Evolutionary conservation across 2,888 invertebrate species (phyloP).

Genomic region (Ellobium chinense): DNA sequence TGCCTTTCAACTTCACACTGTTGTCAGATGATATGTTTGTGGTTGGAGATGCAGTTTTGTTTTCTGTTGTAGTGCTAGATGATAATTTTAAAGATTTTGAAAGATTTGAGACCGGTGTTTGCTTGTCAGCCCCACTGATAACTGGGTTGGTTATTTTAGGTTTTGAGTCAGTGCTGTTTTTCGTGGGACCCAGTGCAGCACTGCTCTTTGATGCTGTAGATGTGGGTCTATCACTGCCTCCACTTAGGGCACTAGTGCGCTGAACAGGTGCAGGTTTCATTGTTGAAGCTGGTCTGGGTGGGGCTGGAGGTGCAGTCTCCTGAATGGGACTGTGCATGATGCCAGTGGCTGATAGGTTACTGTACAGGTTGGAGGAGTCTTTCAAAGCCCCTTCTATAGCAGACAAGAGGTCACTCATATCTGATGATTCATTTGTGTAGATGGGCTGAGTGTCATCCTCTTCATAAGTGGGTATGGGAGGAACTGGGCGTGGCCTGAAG

Average conservation of each 20-base stretch:
- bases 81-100: background rate
- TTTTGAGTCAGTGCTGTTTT: background rate
- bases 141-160: background rate
- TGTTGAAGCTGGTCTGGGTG: slow-evolving; percentile 15
- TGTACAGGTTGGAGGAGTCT: slow-evolving; percentile 32
- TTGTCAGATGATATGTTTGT: background rate
- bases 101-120: background rate
- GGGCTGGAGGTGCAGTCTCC: slow-evolving; percentile 37
- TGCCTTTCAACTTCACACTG: slow-evolving; percentile 10
- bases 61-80: background rate
- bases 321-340: slow-evolving; percentile 18
- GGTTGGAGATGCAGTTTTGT: background rate
- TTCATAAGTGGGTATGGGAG: slow-evolving; percentile 34
- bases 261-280: background rate
- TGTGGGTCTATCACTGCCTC: background rate
- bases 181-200: background rate
- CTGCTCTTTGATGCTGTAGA: background rate
- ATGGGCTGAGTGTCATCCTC: slow-evolving; percentile 44
- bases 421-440: slow-evolving; percentile 39
- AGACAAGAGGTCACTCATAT: slow-evolving; percentile 35
- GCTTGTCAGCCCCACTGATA: background rate
- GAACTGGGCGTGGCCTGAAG: slow-evolving; percentile 32
- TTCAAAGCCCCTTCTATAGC: slow-evolving; percentile 26
- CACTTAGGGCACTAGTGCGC: background rate
- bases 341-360: slow-evolving; percentile 12